Base-by-base conservation (phyloP, 2,113 vertebrate genomes). In the Dinomys branickii region DNA sequence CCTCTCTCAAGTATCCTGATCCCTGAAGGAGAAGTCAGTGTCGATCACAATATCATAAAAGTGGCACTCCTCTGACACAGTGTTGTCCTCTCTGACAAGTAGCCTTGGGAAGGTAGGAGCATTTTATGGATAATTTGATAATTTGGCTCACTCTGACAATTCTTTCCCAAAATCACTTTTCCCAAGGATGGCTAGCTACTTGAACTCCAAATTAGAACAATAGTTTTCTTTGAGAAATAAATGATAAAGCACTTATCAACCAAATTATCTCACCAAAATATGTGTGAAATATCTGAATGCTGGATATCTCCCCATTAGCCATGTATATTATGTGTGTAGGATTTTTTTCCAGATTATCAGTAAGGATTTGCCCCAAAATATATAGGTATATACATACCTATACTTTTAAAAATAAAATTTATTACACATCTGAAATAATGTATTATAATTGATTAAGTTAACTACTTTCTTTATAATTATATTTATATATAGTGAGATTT, bases 91-190 rank as follows among this genome's bases (percentile, higher is more conserved):
- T n/a, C n/a, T n/a, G n/a, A n/a, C n/a, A n/a, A n/a, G n/a, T n/a
- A n/a, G 4, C 6, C 26, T 85, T 85, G 30, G 22, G 38, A 84
- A 90, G 58, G 52, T 52, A 86, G 52, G 12, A 75, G 30, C 35
- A 61, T 85, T 75, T 82, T 71, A 77, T 54, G 44, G 24, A 5
- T 35, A 73, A 61, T n/a, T n/a, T n/a, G 84, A 86, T 84, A 71
- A 91, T 33, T 89, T 56, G 67, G 19, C 28, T 91, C 2, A 63
- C 52, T 85, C 85, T 80, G 86, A 80, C 41, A 50, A 56, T 13
- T 90, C 16, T 88, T 94, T 92, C 83, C 35, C 19, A 47, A 95
- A 91, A 86, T 2, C 44, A 80, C 33, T 91, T 93, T 93, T 95
- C 56, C 59, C 14, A 19, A 94, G 41, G 50, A 7, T 52, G 22